Evolutionary conservation across 2,113 vertebrate species (phyloP), one percentile per base, ranked within the genome.

Genomic region (Cyanoderma ruficeps): DNA sequence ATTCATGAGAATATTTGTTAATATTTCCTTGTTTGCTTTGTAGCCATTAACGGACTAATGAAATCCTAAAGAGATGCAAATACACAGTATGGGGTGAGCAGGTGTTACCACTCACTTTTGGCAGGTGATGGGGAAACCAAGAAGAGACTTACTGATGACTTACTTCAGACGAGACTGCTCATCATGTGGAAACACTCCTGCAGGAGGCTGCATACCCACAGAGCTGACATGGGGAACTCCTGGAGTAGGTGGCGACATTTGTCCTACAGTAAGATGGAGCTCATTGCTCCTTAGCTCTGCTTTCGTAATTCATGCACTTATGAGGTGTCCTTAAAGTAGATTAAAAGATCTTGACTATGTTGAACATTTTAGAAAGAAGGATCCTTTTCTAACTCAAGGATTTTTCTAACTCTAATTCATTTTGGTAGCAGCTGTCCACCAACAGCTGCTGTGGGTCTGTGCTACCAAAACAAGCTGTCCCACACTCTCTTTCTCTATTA

Each of bases 1-100:
- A 80, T 89, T 91, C 50, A 83, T 90, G 90, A 88, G 92, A 94
- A 67, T 93, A 83, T 90, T 92, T 11, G 14, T 85, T 93, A 94
- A 91, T 89, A 89, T 57, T 69, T 85, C 44, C 74, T 82, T 84
- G 15, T 69, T 71, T 75, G 52, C 61, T 93, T 89, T 89, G 49
- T 82, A 94, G 77, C 59, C 68, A 97, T 97, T 94, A 94, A 78
- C 56, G 91, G 89, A 97, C 94, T 90, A 96, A 94, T 95, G 69
- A 95, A 95, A 74, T 71, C 52, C 42, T 93, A 72, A 89, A 94
- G 56, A 78, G 67, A 90, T 67, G 53, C 39, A 95, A 84, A 83
- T 42, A 55, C 64, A 49, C 84, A 77, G 63, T 53, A 72, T 70
- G 89, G 47, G 60, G 37, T 90, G 63, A 96, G 74, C 50, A 93